These are phyloP conservation scores for Drosophila parvula DNA, from an alignment of 1,140 invertebrate species.

Conservation along the genomic window DNA sequence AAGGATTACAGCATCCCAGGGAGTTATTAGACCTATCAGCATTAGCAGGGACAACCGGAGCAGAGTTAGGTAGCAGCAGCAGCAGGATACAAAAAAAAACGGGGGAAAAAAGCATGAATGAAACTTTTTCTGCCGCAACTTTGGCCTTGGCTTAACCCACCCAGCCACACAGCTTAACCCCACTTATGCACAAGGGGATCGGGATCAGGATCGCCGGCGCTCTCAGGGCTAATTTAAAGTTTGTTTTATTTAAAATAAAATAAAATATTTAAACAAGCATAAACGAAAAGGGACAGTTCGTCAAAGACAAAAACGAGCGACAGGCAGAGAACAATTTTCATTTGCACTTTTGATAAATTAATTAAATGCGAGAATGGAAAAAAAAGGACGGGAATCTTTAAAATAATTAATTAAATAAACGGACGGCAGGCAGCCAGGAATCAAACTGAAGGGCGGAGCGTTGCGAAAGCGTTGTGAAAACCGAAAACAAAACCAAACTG, in stretches of 20 bases:
- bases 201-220: neutral
- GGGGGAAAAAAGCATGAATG: constrained; percentile 30
- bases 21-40: constrained; percentile 81
- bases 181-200: constrained; percentile 59
- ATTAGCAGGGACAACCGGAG: constrained; percentile 39
- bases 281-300: constrained; percentile 23
- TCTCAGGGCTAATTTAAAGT: constrained; percentile 72
- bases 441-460: constrained; percentile 11
- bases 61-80: constrained; percentile 12
- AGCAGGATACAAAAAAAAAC: constrained; percentile 11
- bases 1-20: constrained; percentile 75
- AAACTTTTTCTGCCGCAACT: constrained; percentile 67
- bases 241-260: constrained; percentile 72
- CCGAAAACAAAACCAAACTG: constrained; percentile 43
- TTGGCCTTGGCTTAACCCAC: constrained; percentile 68
- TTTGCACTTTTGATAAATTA: constrained; percentile 82
- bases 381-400: constrained; percentile 72
- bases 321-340: constrained; percentile 59
- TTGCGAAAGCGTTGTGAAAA: constrained; percentile 22
- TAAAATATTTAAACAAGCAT: constrained; percentile 68
- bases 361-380: constrained; percentile 64
- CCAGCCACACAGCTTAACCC: constrained; percentile 68
- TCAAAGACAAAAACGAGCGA: constrained; percentile 17
- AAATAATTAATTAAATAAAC: constrained; percentile 83
- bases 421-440: constrained; percentile 52